Base-by-base conservation (phyloP, 2,113 vertebrate species). In the Tor tambroides region DNA sequence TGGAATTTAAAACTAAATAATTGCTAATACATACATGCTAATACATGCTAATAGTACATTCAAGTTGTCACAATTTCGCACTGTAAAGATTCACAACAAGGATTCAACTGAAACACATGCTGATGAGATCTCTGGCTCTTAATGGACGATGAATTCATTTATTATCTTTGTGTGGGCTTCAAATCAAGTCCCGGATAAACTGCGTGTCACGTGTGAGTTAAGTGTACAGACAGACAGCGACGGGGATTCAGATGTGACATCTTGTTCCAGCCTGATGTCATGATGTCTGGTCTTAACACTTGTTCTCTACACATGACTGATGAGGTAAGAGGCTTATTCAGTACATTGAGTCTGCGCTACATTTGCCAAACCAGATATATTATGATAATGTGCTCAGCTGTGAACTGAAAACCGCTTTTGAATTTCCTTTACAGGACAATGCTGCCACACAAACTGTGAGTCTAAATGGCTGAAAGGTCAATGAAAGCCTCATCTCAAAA, bases 311-410 rank as follows among this genome's bases (percentile, higher is more conserved):
- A 79, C 46, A 80, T 67, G 83, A 75, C 51, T 82, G 79, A 77
- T 81, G 69, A 65, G 43, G 69, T 75, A 76, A 85, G 83, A 88
- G 46, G 59, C 56, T 77, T 86, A 86, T 86, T 51, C 63, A 80
- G 75, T 54, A 80, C 63, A 85, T 17, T 6, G 38, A 51, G 78
- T 80, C 30, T 80, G 56, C 56, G 10, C 5, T 56, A 56, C 77
- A 59, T 79, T 79, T 56, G 77, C 28, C 49, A 79, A 79, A 79
- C 56, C 56, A 81, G 79, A 65, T 61, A 26, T 35, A 63, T 81
- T 81, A 63, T 81, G 35, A 81, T 54, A 71, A 80, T 80, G 7
- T 38, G 67, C 32, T 54, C 59, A 65, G 32, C 79, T 63, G 35
- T 80, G 15, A 85, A 63, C 17, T 12, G 8, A 23, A 5, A n/a